These are phyloP conservation scores for Lacanobia wlatinum DNA, from an alignment of 2,888 invertebrate species.

Conservation along the genomic window DNA sequence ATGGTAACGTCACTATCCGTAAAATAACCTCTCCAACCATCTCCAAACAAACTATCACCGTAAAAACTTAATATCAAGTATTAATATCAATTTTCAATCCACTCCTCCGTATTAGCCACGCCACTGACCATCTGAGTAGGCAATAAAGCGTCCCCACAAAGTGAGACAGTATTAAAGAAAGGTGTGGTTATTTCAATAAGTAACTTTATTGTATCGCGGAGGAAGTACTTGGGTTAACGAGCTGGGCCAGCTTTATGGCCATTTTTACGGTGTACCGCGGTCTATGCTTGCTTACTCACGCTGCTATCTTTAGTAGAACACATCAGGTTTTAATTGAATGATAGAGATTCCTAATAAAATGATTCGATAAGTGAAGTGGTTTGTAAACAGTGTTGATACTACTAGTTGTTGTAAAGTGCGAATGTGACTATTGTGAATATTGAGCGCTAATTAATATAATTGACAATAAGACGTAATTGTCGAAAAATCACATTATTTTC, in stretches of 20 bases:
- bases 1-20: background rate
- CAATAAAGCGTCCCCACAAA: constrained; percentile 63
- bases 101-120: constrained; percentile 38
- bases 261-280: constrained; percentile 77
- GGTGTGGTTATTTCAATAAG: constrained; percentile 84
- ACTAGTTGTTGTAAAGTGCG: background rate
- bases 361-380: constrained; percentile 51
- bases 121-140: constrained; percentile 53
- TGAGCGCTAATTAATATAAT: background rate
- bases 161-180: constrained; percentile 61
- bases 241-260: constrained; percentile 76
- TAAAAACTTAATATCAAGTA: constrained; percentile 29
- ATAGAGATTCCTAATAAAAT: constrained; percentile 62
- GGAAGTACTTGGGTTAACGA: constrained; percentile 82
- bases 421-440: background rate
- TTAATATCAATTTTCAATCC: constrained; percentile 59
- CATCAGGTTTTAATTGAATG: constrained; percentile 64
- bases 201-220: constrained; percentile 81
- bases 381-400: constrained; percentile 33
- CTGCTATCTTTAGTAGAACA: constrained; percentile 68
- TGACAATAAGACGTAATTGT: background rate
- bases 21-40: constrained; percentile 14
- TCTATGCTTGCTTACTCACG: constrained; percentile 69
- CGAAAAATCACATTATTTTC: no score
- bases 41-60: background rate